Conservation (phyloP, 2,888 invertebrate genomes). For the Prostheceraeus crozeri region DNA sequence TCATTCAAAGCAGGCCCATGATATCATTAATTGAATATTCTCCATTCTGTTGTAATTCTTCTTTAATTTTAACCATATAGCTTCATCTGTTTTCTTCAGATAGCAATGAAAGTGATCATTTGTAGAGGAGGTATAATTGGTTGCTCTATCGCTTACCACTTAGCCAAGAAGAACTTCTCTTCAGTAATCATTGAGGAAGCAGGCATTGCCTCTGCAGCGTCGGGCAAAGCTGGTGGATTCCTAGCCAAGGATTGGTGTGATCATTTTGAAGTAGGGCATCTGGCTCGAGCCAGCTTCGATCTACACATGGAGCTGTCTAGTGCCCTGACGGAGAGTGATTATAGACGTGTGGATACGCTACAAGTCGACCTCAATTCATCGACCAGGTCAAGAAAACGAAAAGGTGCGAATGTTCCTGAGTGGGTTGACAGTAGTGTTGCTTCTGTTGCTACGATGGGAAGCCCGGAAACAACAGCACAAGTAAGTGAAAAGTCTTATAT, state of each 20-base stretch:
- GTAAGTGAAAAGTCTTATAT: background rate
- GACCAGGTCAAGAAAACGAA: too few species aligned
- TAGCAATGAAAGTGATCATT: slow-evolving; percentile 62
- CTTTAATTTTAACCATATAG: too few species aligned
- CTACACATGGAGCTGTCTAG: slow-evolving; percentile 18
- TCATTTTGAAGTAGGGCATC: slow-evolving; percentile 32
- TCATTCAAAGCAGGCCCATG: too few species aligned
- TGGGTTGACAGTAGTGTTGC: slow-evolving; percentile 41
- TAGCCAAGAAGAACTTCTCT: slow-evolving; percentile 68
- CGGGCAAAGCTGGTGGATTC: slow-evolving; percentile 41
- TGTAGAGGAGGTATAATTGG: slow-evolving; percentile 85
- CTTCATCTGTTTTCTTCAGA: too few species aligned
- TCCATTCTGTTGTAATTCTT: too few species aligned
- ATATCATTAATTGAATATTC: too few species aligned
- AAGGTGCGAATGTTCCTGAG: too few species aligned
- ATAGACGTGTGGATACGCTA: background rate
- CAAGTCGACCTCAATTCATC: too few species aligned
- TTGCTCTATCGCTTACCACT: slow-evolving; percentile 78
- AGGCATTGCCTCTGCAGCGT: slow-evolving; percentile 42
- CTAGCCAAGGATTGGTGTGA: slow-evolving; percentile 42
- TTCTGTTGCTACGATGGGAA: background rate
- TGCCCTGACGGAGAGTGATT: background rate
- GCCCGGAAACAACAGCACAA: background rate
- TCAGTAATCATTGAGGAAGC: slow-evolving; percentile 40
- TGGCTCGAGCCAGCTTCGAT: slow-evolving; percentile 31